Evolutionary conservation across 2,113 vertebrate genomes (phyloP).

Genomic region (Esox niger): DNA sequence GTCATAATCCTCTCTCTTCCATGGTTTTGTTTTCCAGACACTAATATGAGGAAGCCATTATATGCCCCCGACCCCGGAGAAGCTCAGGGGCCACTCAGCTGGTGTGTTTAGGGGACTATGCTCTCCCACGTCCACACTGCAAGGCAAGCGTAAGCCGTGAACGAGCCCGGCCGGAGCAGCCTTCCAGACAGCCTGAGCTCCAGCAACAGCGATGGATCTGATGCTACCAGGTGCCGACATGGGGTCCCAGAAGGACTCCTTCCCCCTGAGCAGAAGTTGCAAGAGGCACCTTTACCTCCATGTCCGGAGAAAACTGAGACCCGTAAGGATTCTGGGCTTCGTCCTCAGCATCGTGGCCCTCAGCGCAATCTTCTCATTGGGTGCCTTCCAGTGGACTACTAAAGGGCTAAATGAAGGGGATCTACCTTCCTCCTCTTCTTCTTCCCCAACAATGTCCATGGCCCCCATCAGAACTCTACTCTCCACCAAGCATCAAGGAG

Average conservation of each 20-base stretch:
- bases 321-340: slow-evolving; percentile 83
- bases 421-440: neutral
- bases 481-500: slow-evolving; percentile 63
- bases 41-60: slow-evolving; percentile 75
- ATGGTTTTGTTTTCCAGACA: slow-evolving; percentile 50
- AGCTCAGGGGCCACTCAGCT: slow-evolving; percentile 40
- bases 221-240: slow-evolving; percentile 41
- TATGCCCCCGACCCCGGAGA: slow-evolving; percentile 61
- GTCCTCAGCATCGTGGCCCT: slow-evolving; percentile 80
- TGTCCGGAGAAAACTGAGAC: slow-evolving; percentile 85
- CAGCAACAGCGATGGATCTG: slow-evolving; percentile 61
- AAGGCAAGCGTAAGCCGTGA: neutral
- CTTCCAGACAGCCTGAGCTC: slow-evolving; percentile 26
- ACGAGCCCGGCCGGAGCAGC: slow-evolving; percentile 8
- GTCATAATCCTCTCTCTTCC: neutral
- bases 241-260: slow-evolving; percentile 12
- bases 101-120: slow-evolving; percentile 34
- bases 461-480: slow-evolving; percentile 87
- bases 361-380: slow-evolving; percentile 82
- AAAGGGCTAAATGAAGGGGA: neutral
- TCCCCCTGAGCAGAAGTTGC: slow-evolving; percentile 25
- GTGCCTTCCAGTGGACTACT: slow-evolving; percentile 84
- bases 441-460: slow-evolving; percentile 28
- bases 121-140: neutral
- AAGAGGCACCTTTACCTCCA: slow-evolving; percentile 60